These are phyloP conservation scores for Bombus waltoni DNA, from an alignment of 1,140 invertebrate species.

Conservation along the genomic window DNA sequence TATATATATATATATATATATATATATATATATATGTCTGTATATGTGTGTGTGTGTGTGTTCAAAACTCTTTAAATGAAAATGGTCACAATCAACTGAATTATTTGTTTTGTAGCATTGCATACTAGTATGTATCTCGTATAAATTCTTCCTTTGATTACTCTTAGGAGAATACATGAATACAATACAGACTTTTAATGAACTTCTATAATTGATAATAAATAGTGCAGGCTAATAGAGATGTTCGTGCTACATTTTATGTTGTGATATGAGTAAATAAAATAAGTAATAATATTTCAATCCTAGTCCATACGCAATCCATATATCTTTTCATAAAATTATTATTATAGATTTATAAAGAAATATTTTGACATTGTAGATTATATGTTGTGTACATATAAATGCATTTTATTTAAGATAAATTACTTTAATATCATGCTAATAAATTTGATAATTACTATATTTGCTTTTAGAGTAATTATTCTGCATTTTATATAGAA, in stretches of 20 bases:
- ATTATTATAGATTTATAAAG: constrained; percentile 19
- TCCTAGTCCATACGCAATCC: constrained; percentile 36
- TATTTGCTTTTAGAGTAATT: neutral
- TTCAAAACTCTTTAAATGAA: constrained; percentile 53
- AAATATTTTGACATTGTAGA: neutral
- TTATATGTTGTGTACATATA: neutral
- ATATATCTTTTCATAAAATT: constrained; percentile 20
- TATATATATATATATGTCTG: constrained; percentile 28
- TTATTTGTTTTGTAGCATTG: constrained; percentile 46
- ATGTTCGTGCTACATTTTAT: constrained; percentile 61
- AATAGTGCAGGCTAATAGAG: constrained; percentile 47
- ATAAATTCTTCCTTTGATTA: constrained; percentile 58
- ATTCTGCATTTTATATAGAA: neutral
- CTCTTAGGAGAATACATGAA: constrained; percentile 43
- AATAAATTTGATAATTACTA: neutral
- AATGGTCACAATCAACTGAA: constrained; percentile 67
- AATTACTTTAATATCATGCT: neutral
- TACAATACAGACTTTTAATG: constrained; percentile 27
- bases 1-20: constrained; percentile 47
- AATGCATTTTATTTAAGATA: constrained; percentile 3
- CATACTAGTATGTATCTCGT: constrained; percentile 38
- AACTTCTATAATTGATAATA: constrained; percentile 53
- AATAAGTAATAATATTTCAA: constrained; percentile 18
- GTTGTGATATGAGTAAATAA: constrained; percentile 30
- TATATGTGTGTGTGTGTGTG: neutral